Conservation (phyloP, 2,888 invertebrate species). For the Pandemis heparana region DNA sequence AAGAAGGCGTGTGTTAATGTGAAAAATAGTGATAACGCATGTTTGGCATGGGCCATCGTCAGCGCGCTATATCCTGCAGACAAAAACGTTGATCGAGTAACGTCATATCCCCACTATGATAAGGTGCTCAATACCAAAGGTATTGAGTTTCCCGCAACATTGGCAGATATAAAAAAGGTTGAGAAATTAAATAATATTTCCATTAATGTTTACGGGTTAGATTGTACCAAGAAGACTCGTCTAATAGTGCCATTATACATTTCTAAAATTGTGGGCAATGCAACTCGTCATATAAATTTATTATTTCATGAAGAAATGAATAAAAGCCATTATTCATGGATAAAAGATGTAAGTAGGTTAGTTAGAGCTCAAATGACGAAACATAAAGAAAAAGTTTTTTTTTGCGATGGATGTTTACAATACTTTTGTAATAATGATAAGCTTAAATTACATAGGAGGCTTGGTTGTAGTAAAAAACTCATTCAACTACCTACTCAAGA, state of each 20-base stretch:
- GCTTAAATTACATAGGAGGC: no score
- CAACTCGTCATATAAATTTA: neutral
- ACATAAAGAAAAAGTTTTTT: neutral
- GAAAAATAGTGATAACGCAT: conserved; percentile 12
- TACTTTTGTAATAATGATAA: no score
- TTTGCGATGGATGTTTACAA: neutral
- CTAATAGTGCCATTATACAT: no score
- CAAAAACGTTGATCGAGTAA: neutral
- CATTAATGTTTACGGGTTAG: no score
- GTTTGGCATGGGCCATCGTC: conserved; percentile 45
- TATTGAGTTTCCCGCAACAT: neutral
- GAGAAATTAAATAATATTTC: no score
- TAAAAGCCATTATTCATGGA: no score
- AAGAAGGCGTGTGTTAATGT: conserved; percentile 23
- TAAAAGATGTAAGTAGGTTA: neutral
- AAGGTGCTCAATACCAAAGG: neutral
- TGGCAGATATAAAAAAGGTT: neutral
- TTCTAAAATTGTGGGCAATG: no score
- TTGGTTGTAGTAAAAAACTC: no score
- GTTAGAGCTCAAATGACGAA: neutral
- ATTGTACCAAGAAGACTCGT: no score
- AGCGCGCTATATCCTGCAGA: conserved; percentile 38
- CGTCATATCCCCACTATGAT: neutral
- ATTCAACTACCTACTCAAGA: no score
- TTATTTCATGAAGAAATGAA: no score